These are phyloP conservation scores for Drosophila melanica DNA, from an alignment of 1,140 invertebrate species.

Conservation along the genomic window DNA sequence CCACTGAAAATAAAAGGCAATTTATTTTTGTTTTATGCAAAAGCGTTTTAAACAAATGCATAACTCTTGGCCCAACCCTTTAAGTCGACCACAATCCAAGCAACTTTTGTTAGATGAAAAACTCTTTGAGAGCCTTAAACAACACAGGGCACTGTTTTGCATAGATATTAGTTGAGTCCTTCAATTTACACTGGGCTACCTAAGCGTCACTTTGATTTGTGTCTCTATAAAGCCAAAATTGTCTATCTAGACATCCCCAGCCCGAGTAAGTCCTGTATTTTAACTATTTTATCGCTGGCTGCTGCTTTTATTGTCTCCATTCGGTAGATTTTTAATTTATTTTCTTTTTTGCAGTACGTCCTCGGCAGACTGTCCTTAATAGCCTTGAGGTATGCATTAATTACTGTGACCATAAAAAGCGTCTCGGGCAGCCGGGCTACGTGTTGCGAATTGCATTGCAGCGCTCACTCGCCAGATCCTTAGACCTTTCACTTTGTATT, in stretches of 20 bases:
- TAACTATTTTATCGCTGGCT: constrained; percentile 23
- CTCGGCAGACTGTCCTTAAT: constrained; percentile 39
- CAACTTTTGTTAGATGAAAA: background rate
- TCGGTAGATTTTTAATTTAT: constrained; percentile 13
- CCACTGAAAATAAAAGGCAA: constrained; percentile 34
- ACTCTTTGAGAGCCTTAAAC: background rate
- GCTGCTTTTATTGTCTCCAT: constrained; percentile 28
- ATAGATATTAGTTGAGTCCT: constrained; percentile 2
- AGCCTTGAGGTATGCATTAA: constrained; percentile 79
- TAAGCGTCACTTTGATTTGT: constrained; percentile 19
- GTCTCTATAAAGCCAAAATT: background rate
- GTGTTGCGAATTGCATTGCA: constrained; percentile 15
- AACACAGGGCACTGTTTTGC: background rate
- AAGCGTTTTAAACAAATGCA: constrained; percentile 6
- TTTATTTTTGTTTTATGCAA: constrained; percentile 36
- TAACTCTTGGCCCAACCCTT: background rate
- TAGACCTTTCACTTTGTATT: constrained; percentile 69
- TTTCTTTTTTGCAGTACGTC: constrained; percentile 2
- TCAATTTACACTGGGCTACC: background rate
- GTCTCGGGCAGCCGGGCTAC: constrained; percentile 42
- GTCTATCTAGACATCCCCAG: background rate
- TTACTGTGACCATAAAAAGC: constrained; percentile 73
- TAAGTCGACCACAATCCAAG: background rate
- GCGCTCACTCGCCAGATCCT: constrained; percentile 22
- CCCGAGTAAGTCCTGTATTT: background rate